Percentiles rank a stretch among this genome's conserved stretches.
Conservation (phyloP, 30 jellyfish, hydroid and myxozoan species). For the Nemopilema nomurai region DNA sequence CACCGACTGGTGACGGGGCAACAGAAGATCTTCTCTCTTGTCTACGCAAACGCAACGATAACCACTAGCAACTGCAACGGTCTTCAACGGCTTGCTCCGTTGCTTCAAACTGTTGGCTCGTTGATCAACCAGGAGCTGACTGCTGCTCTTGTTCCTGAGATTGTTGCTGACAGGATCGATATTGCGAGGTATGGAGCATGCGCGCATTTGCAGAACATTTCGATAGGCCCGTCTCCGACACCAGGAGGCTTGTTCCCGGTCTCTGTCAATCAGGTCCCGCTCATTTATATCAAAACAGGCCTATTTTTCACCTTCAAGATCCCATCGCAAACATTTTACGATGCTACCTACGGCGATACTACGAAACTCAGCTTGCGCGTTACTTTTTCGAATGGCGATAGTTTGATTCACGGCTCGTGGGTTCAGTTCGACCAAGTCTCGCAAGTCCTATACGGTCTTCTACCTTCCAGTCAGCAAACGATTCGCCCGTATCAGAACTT, state of each 20-base stretch:
- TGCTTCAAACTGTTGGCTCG: slow-evolving; percentile 22
- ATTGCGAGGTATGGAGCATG: slow-evolving; percentile 50
- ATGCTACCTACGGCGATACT: slow-evolving; percentile 77
- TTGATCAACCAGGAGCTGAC: slow-evolving; percentile 35
- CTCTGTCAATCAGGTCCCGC: slow-evolving; percentile 10
- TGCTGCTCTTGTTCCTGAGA: slow-evolving; percentile 49
- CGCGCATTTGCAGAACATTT: not conserved
- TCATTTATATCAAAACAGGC: slow-evolving; percentile 41
- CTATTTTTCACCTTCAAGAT: slow-evolving; percentile 39
- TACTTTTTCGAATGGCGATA: slow-evolving; percentile 22
- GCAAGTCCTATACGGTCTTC: slow-evolving; percentile 56
- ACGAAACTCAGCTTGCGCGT: slow-evolving; percentile 39
- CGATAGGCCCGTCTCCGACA: slow-evolving; percentile 53
- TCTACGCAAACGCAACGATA: slow-evolving; percentile 40
- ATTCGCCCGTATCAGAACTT: slow-evolving; percentile 32
- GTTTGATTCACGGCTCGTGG: slow-evolving; percentile 43
- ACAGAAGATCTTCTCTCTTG: slow-evolving; percentile 48
- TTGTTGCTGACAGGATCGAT: slow-evolving; percentile 49
- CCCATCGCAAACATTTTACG: slow-evolving; percentile 76
- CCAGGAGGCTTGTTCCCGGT: slow-evolving; percentile 55
- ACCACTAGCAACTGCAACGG: slow-evolving; percentile 37
- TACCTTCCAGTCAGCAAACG: slow-evolving; percentile 43
- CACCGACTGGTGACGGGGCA: slow-evolving; percentile 43
- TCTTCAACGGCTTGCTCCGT: slow-evolving; percentile 22
- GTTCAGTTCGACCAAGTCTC: slow-evolving; percentile 53